Conservation (phyloP, 2,888 invertebrate genomes). For the Alentia gelatinosa region DNA sequence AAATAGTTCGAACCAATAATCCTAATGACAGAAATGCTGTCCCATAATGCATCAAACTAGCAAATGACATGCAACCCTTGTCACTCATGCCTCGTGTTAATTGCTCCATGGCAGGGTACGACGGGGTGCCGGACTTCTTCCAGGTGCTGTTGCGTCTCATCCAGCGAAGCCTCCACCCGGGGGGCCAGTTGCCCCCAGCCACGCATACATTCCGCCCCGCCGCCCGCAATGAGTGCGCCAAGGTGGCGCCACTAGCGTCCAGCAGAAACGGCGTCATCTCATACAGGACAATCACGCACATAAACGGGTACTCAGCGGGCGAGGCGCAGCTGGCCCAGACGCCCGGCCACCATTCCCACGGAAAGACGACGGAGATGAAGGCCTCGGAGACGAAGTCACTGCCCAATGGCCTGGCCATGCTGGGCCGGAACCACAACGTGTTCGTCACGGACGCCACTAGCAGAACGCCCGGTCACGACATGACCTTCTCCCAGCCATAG, state of each 20-base stretch:
- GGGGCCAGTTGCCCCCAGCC: neutral
- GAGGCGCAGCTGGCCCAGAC: neutral
- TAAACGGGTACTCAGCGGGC: neutral
- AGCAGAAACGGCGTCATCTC: neutral
- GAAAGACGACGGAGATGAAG: neutral
- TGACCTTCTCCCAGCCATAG: neutral
- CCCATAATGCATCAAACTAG: too few species aligned
- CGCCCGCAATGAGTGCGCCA: slow-evolving; percentile 7
- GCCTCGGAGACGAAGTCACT: neutral
- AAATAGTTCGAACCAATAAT: too few species aligned
- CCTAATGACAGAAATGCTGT: too few species aligned
- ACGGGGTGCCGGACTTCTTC: slow-evolving; percentile 63
- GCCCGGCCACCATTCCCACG: neutral
- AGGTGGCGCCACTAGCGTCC: neutral
- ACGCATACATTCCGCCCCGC: neutral
- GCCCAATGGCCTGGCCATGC: slow-evolving; percentile 27
- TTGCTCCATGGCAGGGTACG: slow-evolving; percentile 60
- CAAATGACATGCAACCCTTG: too few species aligned
- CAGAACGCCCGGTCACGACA: neutral
- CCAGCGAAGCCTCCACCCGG: slow-evolving; percentile 17
- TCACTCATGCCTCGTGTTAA: too few species aligned
- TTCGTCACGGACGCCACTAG: slow-evolving; percentile 6
- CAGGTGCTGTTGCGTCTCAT: slow-evolving; percentile 59
- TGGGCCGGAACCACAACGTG: slow-evolving; percentile 34
- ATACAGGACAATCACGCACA: slow-evolving; percentile 45